Conservation (phyloP, 2,113 vertebrate genomes). For the Glareola pratincola region DNA sequence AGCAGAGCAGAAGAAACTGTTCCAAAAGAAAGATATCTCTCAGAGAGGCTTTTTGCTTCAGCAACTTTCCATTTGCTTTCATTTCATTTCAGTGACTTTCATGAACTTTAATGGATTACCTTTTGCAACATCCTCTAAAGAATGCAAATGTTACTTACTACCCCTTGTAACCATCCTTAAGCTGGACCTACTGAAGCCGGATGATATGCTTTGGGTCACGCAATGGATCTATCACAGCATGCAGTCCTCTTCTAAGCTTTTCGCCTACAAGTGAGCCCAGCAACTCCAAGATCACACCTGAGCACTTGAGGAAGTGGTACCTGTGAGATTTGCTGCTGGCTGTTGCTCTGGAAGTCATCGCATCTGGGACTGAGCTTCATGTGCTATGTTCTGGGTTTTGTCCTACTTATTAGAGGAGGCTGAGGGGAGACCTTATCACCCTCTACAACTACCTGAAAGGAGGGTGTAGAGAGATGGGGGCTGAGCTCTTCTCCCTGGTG, state of each 20-base stretch:
- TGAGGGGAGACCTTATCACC: no score
- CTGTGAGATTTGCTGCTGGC: background rate
- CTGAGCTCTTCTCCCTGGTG: no score
- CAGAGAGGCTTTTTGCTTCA: background rate
- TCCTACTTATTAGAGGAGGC: no score
- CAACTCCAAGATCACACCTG: background rate
- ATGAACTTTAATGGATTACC: background rate
- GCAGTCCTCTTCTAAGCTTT: background rate
- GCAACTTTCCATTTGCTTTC: constrained; percentile 22
- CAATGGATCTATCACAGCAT: background rate
- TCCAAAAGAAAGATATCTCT: background rate
- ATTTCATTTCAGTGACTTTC: background rate
- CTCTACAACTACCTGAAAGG: no score
- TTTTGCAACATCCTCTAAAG: background rate
- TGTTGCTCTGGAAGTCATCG: background rate
- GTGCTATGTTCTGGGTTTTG: background rate
- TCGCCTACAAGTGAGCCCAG: background rate
- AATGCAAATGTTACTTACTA: background rate
- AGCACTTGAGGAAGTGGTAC: background rate
- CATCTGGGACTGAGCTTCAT: background rate
- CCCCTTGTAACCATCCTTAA: background rate
- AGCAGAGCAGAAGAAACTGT: background rate
- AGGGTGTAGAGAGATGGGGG: no score
- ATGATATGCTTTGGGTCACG: background rate
- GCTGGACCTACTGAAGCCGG: background rate